These are phyloP conservation scores for Heptranchias perlo DNA, from an alignment of 2,113 vertebrate genomes.

Conservation along the genomic window DNA sequence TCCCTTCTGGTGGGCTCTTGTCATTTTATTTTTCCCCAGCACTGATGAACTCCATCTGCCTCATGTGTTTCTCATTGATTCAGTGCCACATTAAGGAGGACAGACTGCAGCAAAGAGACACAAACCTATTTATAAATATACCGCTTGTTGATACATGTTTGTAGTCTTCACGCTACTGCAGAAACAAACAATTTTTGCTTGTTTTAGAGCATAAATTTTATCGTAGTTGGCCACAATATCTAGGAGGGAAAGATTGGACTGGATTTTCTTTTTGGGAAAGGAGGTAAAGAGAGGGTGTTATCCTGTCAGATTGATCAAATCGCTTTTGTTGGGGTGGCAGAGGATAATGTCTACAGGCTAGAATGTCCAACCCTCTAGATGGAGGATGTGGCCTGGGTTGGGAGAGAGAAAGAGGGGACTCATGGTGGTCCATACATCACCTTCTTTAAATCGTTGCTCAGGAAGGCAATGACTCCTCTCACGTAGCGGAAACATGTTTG, in stretches of 20 bases:
- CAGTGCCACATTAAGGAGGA: constrained; percentile 15
- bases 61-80: constrained; percentile 33
- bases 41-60: constrained; percentile 33
- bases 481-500: not conserved
- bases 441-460: not conserved
- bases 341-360: not conserved
- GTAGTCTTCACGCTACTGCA: not conserved
- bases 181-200: not conserved
- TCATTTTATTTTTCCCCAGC: not conserved
- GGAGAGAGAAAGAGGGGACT: not conserved
- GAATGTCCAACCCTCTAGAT: not conserved
- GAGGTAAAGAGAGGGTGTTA: not conserved
- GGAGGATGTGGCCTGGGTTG: not conserved
- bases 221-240: not conserved
- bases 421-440: not conserved
- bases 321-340: not conserved
- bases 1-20: constrained; percentile 29
- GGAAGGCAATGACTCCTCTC: not conserved
- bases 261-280: not conserved
- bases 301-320: not conserved
- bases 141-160: not conserved
- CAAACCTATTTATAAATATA: constrained; percentile 22
- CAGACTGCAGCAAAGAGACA: not conserved
- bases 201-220: not conserved
- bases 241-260: not conserved